Evolutionary conservation across 2,797 vertebrate species (phyloP).

Genomic region (Scyliorhinus canicula): DNA sequence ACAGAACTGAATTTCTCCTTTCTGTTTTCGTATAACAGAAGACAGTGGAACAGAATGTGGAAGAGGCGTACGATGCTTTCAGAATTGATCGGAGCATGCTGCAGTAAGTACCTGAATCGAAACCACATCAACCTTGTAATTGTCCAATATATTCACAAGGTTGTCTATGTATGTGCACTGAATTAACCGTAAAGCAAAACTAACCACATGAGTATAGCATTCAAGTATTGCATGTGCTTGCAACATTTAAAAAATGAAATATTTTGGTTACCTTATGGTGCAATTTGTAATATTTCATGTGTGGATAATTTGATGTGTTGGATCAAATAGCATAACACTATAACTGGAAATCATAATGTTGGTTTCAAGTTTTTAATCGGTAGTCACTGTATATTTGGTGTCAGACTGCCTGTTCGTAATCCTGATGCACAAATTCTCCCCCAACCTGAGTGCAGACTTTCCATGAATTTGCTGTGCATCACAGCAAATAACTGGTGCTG

Average conservation of each 20-base stretch:
- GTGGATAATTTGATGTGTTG: too few relatives aligned
- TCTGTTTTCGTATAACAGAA: constrained; percentile 54
- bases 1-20: background rate
- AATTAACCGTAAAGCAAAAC: background rate
- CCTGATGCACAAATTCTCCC: background rate
- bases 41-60: constrained; percentile 79
- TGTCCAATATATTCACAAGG: background rate
- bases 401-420: background rate
- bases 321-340: background rate
- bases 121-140: background rate
- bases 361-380: background rate
- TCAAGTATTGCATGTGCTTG: background rate
- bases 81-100: constrained; percentile 67
- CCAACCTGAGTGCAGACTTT: background rate
- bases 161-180: background rate
- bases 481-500: background rate
- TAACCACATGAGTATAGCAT: too few relatives aligned
- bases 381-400: background rate
- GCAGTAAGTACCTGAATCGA: constrained; percentile 58
- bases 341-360: background rate
- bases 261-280: background rate
- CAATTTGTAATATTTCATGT: too few relatives aligned
- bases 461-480: too few relatives aligned
- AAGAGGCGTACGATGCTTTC: constrained; percentile 74
- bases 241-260: background rate